Base-by-base conservation (phyloP, 2,113 vertebrate genomes). In the Silurus asotus region DNA sequence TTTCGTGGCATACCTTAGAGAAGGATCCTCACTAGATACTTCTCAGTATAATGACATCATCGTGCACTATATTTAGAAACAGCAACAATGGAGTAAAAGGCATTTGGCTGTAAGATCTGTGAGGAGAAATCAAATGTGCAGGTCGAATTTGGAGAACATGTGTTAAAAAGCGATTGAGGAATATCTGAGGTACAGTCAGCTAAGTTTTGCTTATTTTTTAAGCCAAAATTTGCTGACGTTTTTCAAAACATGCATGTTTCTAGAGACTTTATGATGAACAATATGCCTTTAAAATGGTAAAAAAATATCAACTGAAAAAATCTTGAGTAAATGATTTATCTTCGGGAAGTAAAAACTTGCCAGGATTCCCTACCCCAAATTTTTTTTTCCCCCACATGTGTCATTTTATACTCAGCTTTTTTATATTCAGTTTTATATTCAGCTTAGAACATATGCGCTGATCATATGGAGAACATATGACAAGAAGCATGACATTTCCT, bases 21-120 rank as follows among this genome's bases (percentile, higher is more conserved):
- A 23, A 80, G 62, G 45, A 80, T 70, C 17, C 23, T 70, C 49
- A 62, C 59, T 37, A 53, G 28, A 77, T 77, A 70, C 23, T 81
- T 61, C 62, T 86, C 56, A 75, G 62, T 37, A 76, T 67, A 84
- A 88, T 76, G 19, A 11, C 49, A 84, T 76, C 65, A 17, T 84
- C 5, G 67, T 56, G 62, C 61, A 62, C 48, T 79, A 58, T 48
- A 70, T 86, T 64, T 86, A 65, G 72, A 84, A 88, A 86, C 37
- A 83, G 10, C 4, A 17, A 17, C 25, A 23, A 23, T 55, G 65
- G 37, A 56, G 25, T 62, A 59, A 2, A 70, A 20, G 59, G 25
- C 19, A 62, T 70, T 75, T 51, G 72, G 53, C 85, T 86, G 37
- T 37, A 37, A 37, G 82, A 75, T 79, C 76, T 76, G 69, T n/a